Evolutionary conservation across 2,888 invertebrate species (phyloP).

Genomic region (Leptinotarsa peninsularis): DNA sequence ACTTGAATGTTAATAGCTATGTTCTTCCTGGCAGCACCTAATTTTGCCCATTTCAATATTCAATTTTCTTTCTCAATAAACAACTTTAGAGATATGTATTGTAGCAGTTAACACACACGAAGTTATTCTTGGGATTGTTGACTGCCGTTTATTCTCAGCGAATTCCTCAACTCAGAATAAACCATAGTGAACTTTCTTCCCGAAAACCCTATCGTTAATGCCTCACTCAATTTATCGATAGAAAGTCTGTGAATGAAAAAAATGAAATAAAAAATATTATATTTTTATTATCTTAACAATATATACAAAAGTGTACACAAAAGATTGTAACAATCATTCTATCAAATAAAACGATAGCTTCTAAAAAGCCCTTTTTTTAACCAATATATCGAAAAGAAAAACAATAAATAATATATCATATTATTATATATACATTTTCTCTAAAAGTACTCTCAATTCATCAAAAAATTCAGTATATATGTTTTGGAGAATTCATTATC

Average conservation of each 20-base stretch:
- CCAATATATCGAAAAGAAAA: slow-evolving; percentile 21
- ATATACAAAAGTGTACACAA: slow-evolving; percentile 48
- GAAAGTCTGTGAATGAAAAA: neutral
- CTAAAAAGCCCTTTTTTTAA: neutral
- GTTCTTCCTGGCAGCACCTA: too few relatives aligned
- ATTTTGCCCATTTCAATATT: too few relatives aligned
- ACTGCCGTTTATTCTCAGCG: too few relatives aligned
- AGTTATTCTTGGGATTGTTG: too few relatives aligned
- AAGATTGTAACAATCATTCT: slow-evolving; percentile 39
- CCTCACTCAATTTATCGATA: too few relatives aligned
- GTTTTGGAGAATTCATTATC: neutral
- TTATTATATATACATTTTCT: slow-evolving; percentile 8
- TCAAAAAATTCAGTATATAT: slow-evolving; percentile 13
- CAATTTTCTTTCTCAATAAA: too few relatives aligned
- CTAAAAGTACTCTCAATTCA: neutral
- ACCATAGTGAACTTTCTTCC: too few relatives aligned
- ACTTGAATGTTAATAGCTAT: too few relatives aligned
- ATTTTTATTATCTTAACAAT: slow-evolving; percentile 40
- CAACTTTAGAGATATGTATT: too few relatives aligned
- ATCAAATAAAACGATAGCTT: slow-evolving; percentile 42
- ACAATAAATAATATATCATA: slow-evolving; percentile 22
- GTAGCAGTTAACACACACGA: too few relatives aligned
- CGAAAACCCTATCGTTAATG: too few relatives aligned
- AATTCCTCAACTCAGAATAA: too few relatives aligned
- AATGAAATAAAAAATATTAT: slow-evolving; percentile 21